phyloP scores from a whole-genome alignment of 2,113 vertebrate genomes.

The Chloropsis hardwickii region DNA sequence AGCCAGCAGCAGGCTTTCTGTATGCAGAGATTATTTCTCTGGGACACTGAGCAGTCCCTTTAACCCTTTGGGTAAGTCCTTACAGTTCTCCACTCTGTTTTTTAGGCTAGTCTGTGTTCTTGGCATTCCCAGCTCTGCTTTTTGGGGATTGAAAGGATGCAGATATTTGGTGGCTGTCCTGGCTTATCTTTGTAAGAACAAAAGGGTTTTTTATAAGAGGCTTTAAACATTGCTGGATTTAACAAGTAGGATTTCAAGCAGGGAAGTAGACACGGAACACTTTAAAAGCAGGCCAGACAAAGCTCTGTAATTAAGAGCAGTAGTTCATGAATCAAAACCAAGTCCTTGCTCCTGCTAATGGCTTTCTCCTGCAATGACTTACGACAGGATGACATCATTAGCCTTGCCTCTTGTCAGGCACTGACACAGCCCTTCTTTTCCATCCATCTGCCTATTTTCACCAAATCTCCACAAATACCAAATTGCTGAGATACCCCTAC shows the following conservation, averaged over 20 bases:
- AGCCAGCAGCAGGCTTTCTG: not conserved
- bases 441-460: not conserved
- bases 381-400: not conserved
- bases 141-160: not conserved
- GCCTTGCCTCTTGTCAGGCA: not conserved
- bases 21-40: not conserved
- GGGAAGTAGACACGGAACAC: not conserved
- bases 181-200: not conserved
- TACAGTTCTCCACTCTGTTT: not conserved
- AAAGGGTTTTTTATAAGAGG: not conserved
- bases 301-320: not conserved
- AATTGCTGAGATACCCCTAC: not conserved
- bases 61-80: not conserved
- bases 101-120: not conserved
- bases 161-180: not conserved
- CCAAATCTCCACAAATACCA: not conserved
- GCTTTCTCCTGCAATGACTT: not conserved
- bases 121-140: not conserved
- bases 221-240: not conserved
- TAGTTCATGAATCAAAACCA: not conserved
- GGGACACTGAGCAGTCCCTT: not conserved
- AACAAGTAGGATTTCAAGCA: not conserved
- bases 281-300: not conserved
- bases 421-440: not conserved
- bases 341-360: not conserved